Evolutionary conservation across 2,113 vertebrate species (phyloP), one percentile per base, ranked within the genome.

Genomic region (Argyrosomus japonicus): DNA sequence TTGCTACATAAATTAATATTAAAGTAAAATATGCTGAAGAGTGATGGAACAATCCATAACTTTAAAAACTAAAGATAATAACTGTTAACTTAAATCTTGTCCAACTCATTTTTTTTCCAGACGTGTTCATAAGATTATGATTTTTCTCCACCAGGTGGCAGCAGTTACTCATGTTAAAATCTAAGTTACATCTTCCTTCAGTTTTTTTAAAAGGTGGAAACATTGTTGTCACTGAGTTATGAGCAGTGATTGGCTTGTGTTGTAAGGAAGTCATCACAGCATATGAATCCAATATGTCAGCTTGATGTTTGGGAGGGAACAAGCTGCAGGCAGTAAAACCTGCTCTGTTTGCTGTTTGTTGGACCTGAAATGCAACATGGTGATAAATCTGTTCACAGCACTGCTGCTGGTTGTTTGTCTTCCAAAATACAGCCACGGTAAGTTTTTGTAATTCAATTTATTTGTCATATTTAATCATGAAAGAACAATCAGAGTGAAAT

Each of bases 61-160:
- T 43, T n/a, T 61, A 47, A 71, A 57, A 57, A 71, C 3, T 5
- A 13, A 51, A 51, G 50, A 51, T 51, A 51, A 6, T 17, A 0
- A 2, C 27, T 15, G 6, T 54, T 9, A 69, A 53, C 6, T 53
- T 14, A 1, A 13, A 53, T 68, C 32, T 32, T 32, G 50, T 13
- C 4, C 2, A 7, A 58, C n/a, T n/a, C 8, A 4, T 32, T 27
- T 50, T 53, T 53, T 36, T 29, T 54, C 68, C 40, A 72, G 36
- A 19, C 43, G 18, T 10, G 27, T 29, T 15, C 36, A 61, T 4
- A 27, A 27, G 25, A 15, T 19, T 81, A 14, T 12, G 9, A 9
- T 18, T 18, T 19, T 32, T 2, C 6, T 19, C 64, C 87, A 81
- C 51, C 65, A 85, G 88, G 56, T 81, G 89, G 87, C 83, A 89